Evolutionary conservation across 2,888 invertebrate species (phyloP), one percentile per base, ranked within the genome.

Genomic region (Platynereis dumerilii): DNA sequence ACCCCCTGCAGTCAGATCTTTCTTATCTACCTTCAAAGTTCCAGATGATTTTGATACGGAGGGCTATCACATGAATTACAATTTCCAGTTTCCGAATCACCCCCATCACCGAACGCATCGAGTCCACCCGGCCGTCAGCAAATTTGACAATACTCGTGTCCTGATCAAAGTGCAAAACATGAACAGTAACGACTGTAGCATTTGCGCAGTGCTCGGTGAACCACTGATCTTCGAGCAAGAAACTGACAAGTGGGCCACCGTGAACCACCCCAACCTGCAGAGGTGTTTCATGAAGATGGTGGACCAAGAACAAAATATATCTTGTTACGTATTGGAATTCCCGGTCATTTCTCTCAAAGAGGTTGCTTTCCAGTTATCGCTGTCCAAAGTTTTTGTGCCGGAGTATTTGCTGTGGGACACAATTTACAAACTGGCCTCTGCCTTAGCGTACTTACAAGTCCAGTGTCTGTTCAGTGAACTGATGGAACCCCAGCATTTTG

Each of bases 41-140:
- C 75, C 78, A 10, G 70, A 74, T 28, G 79, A 80, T 68, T 80
- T 80, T 66, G 73, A 76, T 62, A 69, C 77, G 34, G 74, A 74
- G 60, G 77, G 74, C 57, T 69, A 74, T 63, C 74, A 72, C 61
- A 73, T 75, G 58, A 76, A 75, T 58, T 77, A 77, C 62, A 75
- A 77, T 57, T 77, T 75, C 60, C 75, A 75, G 69, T 77, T 77
- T 69, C 75, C 76, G 10, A 75, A 75, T 52, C 77, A 77, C 58
- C 71, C 74, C 3, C 77, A 77, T 48, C 76, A 76, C 64, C 69
- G 73, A 64, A 72, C 70, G 26, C 77, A 77, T 58, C 75, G 76
- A 58, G 73, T 77, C 60, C 74, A 76, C 56, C 76, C 77, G 26
- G 76, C 73, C 12, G 69, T 67, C 44, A 75, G 74, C 65, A 52